Base-by-base conservation (phyloP, 2,797 vertebrate species). In the Xiphorhynchus erythropygius region DNA sequence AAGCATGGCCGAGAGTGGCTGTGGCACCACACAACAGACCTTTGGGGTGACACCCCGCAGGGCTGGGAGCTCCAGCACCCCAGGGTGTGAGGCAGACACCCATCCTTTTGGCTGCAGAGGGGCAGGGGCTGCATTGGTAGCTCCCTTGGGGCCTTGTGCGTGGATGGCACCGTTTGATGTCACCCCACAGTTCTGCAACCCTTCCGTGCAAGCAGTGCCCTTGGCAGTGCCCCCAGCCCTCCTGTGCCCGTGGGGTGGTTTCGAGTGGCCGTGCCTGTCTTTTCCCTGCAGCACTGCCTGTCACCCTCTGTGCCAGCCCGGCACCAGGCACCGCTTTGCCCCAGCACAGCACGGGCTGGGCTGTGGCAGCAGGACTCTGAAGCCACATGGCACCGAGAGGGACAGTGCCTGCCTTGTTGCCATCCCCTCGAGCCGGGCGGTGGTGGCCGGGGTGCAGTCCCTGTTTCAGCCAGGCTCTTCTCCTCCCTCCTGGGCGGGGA, bases 401-500 rank as follows among this genome's bases (percentile, higher is more conserved):
- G 53, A 95, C 94, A 93, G 84, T 71, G 93, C 41, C n/a, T 70
- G 89, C 95, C 89, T 96, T 96, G 95, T 96, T 92, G 71, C 75
- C 0, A 2, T 87, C 68, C 67, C 44, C 44, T 41, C 0, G 11
- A 77, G 86, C n/a, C 69, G n/a, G 88, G 74, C 11, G 0, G 87
- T 12, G 44, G 80, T 32, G 80, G 64, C 74, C 0, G 0, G 44
- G 18, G 35, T 2, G 0, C 81, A 32, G 47, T 81, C 65, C 71
- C 23, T 0, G 30, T 71, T 89, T 39, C 5, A 19, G 67, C 62
- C 13, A 4, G 52, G 57, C 80, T 91, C 88, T 86, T 87, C 94
- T 89, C 96, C 96, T 96, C 95, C 94, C 79, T 88, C 25, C 63
- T 59, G 96, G 96, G 94, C 73, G 96, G 96, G 50, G 91, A 91